These are phyloP conservation scores for Drosophila orena DNA, from an alignment of 1,140 invertebrate genomes.

Conservation along the genomic window DNA sequence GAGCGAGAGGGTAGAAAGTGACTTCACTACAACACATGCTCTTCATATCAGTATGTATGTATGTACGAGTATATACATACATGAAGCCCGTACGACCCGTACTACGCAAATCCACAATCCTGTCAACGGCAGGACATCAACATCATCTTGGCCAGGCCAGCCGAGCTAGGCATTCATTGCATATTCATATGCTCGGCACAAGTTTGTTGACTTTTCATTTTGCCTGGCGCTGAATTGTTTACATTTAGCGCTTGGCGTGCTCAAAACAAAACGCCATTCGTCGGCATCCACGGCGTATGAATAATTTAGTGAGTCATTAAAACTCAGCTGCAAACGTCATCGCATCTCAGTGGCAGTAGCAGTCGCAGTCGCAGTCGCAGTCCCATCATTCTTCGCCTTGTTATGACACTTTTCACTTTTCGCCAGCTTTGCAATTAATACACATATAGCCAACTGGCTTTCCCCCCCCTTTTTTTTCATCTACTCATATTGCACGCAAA, in stretches of 20 bases:
- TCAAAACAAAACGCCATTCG: conserved; percentile 81
- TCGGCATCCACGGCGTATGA: conserved; percentile 77
- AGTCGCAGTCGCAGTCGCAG: conserved; percentile 14
- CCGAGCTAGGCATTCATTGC: conserved; percentile 56
- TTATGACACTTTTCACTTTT: conserved; percentile 81
- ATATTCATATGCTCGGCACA: conserved; percentile 73
- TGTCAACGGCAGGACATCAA: conserved; percentile 54
- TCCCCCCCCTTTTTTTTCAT: background rate
- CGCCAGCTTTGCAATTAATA: conserved; percentile 46
- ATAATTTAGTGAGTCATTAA: conserved; percentile 84
- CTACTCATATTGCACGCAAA: conserved; percentile 16
- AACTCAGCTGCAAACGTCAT: conserved; percentile 53
- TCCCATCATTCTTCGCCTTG: conserved; percentile 42
- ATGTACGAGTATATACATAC: too few relatives aligned
- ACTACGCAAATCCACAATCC: conserved; percentile 16
- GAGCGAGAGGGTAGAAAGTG: conserved; percentile 78
- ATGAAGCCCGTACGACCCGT: too few relatives aligned
- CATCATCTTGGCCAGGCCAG: conserved; percentile 64
- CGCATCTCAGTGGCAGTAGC: conserved; percentile 29
- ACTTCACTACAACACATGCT: conserved; percentile 67
- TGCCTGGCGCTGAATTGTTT: conserved; percentile 82
- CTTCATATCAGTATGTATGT: too few relatives aligned
- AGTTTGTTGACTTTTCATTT: conserved; percentile 84
- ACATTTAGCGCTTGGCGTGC: conserved; percentile 79
- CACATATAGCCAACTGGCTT: conserved; percentile 33